Evolutionary conservation across 2,113 vertebrate species (phyloP).

Genomic region (Siniperca chuatsi): DNA sequence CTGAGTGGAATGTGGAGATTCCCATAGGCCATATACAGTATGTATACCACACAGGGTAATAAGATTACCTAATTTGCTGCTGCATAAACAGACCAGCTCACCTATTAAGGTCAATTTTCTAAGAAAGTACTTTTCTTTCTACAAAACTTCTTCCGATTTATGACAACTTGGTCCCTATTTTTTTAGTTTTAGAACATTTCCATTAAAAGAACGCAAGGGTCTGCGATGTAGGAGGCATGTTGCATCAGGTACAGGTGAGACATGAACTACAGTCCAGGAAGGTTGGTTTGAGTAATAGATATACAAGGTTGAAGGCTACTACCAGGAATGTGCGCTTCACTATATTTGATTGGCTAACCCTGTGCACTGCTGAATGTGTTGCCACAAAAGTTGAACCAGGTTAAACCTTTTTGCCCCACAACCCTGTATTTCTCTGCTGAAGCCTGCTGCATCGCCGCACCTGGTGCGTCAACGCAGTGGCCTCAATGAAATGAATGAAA

Average conservation of each 20-base stretch:
- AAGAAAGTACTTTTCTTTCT: not conserved
- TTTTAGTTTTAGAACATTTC: not conserved
- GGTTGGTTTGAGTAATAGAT: not conserved
- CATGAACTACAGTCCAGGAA: not conserved
- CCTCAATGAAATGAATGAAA: not conserved
- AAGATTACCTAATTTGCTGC: not conserved
- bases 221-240: not conserved
- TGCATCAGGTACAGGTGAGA: not conserved
- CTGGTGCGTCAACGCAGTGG: too few species aligned
- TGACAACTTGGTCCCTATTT: not conserved
- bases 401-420: too few species aligned
- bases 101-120: not conserved
- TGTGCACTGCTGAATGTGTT: too few species aligned
- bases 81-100: not conserved
- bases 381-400: too few species aligned
- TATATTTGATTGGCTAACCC: too few species aligned
- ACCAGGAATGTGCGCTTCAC: too few species aligned
- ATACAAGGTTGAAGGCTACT: not conserved
- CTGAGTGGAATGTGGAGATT: conserved; percentile 21
- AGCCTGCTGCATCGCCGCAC: too few species aligned
- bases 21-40: not conserved
- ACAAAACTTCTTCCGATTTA: not conserved
- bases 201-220: too few species aligned
- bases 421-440: too few species aligned
- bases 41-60: not conserved